Evolutionary conservation across 1,140 invertebrate species (phyloP).

Genomic region (Argopecten irradians): DNA sequence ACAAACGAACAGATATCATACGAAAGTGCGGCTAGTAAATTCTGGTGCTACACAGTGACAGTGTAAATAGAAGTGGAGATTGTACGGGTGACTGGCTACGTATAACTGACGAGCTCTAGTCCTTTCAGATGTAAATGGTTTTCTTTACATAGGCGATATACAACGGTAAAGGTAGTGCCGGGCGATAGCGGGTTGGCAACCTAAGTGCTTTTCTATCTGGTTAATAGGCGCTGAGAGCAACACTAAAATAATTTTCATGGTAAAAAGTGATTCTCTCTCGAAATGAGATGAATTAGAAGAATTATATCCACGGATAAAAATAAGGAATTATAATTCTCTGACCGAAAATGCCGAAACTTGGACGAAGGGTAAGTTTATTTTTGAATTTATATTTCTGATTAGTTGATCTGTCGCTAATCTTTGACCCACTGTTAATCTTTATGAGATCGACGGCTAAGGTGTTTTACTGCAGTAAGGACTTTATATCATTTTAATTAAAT

Average conservation of each 20-base stretch:
- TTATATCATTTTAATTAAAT: conserved; percentile 2
- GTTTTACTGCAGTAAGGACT: background rate
- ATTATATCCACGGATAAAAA: background rate
- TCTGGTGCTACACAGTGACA: conserved; percentile 14
- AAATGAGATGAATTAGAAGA: conserved; percentile 18
- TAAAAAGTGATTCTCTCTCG: background rate
- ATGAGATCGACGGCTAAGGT: background rate
- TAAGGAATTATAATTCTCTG: background rate
- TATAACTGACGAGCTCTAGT: background rate
- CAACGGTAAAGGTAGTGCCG: background rate
- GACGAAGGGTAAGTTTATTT: background rate
- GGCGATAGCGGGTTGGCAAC: conserved; percentile 13
- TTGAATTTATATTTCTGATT: background rate
- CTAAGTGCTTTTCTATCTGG: background rate
- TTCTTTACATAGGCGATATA: conserved; percentile 4
- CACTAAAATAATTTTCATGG: background rate
- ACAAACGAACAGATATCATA: conserved; percentile 12
- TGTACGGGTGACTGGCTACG: background rate
- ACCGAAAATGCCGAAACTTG: conserved; percentile 8
- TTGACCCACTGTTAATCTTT: background rate
- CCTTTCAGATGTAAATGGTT: conserved; percentile 17
- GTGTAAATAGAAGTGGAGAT: conserved; percentile 8
- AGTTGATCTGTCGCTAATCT: background rate
- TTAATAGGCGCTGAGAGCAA: background rate
- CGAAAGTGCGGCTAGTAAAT: conserved; percentile 14